Conservation (phyloP, 2,113 vertebrate genomes). For the Carassius auratus region DNA sequence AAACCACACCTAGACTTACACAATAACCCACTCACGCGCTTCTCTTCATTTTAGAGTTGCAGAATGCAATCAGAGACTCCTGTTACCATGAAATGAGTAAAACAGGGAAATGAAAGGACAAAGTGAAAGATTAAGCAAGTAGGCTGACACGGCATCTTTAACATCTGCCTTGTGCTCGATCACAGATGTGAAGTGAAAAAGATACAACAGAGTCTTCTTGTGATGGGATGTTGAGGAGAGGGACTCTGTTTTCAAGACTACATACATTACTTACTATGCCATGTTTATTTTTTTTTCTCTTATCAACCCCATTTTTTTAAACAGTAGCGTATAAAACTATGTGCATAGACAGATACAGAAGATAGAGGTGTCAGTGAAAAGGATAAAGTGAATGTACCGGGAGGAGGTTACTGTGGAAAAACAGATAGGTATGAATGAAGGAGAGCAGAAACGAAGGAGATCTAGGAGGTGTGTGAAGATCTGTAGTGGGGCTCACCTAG, state of each 20-base stretch:
- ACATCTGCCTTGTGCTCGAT: not conserved
- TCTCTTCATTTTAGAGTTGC: not conserved
- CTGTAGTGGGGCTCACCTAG: conserved; percentile 76
- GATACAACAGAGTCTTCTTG: not conserved
- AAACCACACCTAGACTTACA: not conserved
- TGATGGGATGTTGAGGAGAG: not conserved
- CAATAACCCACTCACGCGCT: not conserved
- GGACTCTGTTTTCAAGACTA: too few species aligned
- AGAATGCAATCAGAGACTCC: not conserved
- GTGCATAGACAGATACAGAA: not conserved
- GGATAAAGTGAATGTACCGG: not conserved
- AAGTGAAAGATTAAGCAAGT: not conserved
- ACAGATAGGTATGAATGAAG: conserved; percentile 29
- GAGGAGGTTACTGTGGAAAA: not conserved
- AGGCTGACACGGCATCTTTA: not conserved
- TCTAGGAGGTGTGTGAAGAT: not conserved
- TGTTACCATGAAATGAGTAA: conserved; percentile 8
- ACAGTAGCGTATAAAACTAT: not conserved
- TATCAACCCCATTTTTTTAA: not conserved
- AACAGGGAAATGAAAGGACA: conserved; percentile 17
- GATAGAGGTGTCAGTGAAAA: not conserved
- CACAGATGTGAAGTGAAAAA: not conserved
- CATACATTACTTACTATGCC: too few species aligned
- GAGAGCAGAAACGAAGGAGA: conserved; percentile 3
- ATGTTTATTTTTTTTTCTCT: not conserved